Conservation (phyloP, 2,888 invertebrate genomes). For the Lepeophtheirus nordmannii region DNA sequence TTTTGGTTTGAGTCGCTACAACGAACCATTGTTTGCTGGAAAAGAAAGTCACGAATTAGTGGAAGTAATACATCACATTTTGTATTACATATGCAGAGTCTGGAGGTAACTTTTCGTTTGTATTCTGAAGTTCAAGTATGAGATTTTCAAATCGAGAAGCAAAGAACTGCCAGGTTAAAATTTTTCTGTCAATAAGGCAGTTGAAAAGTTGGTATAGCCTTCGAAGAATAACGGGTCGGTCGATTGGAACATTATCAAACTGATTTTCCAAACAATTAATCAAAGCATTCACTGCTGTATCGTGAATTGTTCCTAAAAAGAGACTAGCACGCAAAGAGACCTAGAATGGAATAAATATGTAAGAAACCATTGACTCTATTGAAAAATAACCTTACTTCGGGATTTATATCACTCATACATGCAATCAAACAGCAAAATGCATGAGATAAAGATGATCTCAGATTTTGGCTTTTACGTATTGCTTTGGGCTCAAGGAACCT, state of each 20-base stretch:
- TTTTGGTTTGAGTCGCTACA: not conserved
- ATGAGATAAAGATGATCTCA: conserved; percentile 86
- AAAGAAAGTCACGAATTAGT: not conserved
- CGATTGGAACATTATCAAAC: conserved; percentile 90
- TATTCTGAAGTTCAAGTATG: conserved; percentile 87
- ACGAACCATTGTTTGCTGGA: conserved; percentile 1
- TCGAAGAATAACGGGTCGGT: conserved; percentile 89
- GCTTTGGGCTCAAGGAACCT: conserved; percentile 70
- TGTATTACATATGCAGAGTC: conserved; percentile 42
- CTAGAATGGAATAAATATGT: conserved; percentile 36
- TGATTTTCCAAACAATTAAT: conserved; percentile 87
- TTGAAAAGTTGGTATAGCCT: conserved; percentile 86
- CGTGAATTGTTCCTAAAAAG: conserved; percentile 82
- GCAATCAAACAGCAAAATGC: conserved; percentile 92
- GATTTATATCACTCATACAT: conserved; percentile 86
- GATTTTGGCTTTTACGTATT: conserved; percentile 53
- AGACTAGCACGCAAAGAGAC: conserved; percentile 85
- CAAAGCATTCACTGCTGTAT: conserved; percentile 59
- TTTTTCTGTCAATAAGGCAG: conserved; percentile 55
- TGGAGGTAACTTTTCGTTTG: conserved; percentile 31
- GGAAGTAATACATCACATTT: not conserved
- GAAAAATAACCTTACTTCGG: conserved; percentile 33
- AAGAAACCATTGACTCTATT: not conserved
- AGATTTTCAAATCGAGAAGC: conserved; percentile 86
- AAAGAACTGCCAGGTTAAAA: conserved; percentile 95